Conservation (phyloP, 2,113 vertebrate genomes). For the Mirza zaza region DNA sequence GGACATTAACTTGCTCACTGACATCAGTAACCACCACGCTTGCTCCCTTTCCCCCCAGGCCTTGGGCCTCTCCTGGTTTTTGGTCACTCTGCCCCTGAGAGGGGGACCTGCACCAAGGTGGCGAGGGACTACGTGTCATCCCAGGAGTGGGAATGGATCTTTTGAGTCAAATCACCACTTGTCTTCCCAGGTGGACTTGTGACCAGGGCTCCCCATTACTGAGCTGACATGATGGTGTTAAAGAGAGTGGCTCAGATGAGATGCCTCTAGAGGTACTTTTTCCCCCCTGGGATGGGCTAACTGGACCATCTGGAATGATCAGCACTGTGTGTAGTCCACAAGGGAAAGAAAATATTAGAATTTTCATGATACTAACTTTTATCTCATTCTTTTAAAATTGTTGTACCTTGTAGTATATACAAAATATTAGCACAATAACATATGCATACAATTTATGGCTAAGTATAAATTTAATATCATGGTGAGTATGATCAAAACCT, state of each 20-base stretch:
- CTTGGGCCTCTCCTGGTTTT: neutral
- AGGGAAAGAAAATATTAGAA: neutral
- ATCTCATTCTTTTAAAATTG: neutral
- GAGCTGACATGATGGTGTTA: neutral
- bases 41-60: fast-evolving
- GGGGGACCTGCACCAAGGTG: neutral
- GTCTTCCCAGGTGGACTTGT: neutral
- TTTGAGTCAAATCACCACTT: neutral
- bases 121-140: neutral
- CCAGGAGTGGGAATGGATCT: neutral
- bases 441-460: neutral
- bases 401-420: neutral
- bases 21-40: neutral
- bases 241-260: neutral
- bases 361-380: neutral
- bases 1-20: neutral
- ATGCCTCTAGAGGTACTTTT: neutral
- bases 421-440: neutral
- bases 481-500: neutral
- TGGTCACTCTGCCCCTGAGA: neutral
- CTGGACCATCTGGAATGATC: neutral
- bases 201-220: neutral
- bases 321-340: neutral
- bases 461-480: neutral
- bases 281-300: neutral